Conservation (phyloP, 2,797 vertebrate genomes). For the Trachurus trachurus region DNA sequence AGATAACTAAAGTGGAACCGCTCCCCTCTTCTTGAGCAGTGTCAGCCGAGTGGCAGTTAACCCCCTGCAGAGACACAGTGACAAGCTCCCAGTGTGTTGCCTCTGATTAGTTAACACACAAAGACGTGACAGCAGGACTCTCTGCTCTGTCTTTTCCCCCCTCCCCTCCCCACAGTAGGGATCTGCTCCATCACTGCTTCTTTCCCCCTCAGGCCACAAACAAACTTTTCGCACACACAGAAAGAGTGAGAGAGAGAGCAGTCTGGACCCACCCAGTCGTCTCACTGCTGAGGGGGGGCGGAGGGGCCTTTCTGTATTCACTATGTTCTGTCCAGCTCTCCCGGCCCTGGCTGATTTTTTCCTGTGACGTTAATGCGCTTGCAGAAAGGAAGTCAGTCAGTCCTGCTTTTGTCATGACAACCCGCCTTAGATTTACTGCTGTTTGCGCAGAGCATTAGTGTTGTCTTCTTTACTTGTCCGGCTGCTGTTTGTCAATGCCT, state of each 20-base stretch:
- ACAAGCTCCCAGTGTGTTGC: conserved; percentile 60
- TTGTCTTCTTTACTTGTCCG: conserved; percentile 10
- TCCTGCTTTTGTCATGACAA: conserved; percentile 46
- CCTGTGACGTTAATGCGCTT: conserved; percentile 70
- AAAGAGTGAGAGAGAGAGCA: conserved; percentile 11
- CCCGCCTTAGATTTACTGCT: conserved; percentile 36
- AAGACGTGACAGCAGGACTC: conserved; percentile 66
- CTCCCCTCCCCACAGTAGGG: conserved; percentile 50
- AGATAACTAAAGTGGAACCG: conserved; percentile 34
- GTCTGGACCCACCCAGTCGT: conserved; percentile 58
- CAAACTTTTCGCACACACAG: conserved; percentile 22
- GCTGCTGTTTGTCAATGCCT: conserved; percentile 24
- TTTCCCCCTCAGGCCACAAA: conserved; percentile 46
- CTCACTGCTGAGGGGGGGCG: background rate
- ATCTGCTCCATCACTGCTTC: conserved; percentile 53
- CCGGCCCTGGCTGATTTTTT: conserved; percentile 48
- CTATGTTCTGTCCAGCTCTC: conserved; percentile 40
- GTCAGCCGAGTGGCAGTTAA: conserved; percentile 54
- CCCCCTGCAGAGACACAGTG: conserved; percentile 63
- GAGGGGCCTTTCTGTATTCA: conserved; percentile 32
- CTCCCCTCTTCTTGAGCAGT: conserved; percentile 8
- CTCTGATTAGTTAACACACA: conserved; percentile 82
- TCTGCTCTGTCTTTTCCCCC: conserved; percentile 23
- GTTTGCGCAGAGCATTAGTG: conserved; percentile 19
- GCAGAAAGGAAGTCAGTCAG: conserved; percentile 67